These are phyloP conservation scores for Apodemus agrarius DNA, from an alignment of 2,797 vertebrate species.

Conservation along the genomic window DNA sequence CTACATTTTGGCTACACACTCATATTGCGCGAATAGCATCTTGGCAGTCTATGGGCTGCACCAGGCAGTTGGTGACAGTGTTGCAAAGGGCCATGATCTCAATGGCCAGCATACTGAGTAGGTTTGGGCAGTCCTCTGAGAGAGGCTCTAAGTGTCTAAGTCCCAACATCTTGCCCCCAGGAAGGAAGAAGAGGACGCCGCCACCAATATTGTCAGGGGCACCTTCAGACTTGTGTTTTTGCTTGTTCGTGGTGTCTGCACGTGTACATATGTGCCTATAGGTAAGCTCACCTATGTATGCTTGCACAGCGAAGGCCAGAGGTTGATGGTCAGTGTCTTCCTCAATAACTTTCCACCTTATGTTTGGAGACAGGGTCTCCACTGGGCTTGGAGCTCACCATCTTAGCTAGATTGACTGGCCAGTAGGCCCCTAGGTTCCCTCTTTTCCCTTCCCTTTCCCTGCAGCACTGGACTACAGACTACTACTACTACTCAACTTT, in stretches of 20 bases:
- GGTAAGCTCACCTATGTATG: neutral
- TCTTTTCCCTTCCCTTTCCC: too few species aligned
- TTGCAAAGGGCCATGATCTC: too few species aligned
- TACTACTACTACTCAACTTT: too few species aligned
- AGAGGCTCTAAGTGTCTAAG: too few species aligned
- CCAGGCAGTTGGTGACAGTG: too few species aligned
- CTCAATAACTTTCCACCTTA: neutral
- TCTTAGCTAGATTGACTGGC: neutral
- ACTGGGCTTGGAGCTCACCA: neutral
- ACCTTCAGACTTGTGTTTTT: neutral
- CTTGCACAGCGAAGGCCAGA: neutral
- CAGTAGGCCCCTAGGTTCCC: too few species aligned
- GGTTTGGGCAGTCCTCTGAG: too few species aligned
- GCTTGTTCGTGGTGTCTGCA: neutral
- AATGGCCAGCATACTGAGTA: too few species aligned
- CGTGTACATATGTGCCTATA: neutral
- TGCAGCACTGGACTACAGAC: neutral
- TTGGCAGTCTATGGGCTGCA: conserved; percentile 65
- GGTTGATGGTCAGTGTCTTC: neutral
- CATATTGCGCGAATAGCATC: conserved; percentile 93
- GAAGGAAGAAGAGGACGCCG: too few species aligned
- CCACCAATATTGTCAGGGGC: too few species aligned
- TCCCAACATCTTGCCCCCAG: too few species aligned
- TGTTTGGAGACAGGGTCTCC: neutral
- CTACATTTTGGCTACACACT: conserved; percentile 91